These are phyloP conservation scores for Natrix natrix DNA, from an alignment of 2,797 vertebrate genomes.

Conservation along the genomic window DNA sequence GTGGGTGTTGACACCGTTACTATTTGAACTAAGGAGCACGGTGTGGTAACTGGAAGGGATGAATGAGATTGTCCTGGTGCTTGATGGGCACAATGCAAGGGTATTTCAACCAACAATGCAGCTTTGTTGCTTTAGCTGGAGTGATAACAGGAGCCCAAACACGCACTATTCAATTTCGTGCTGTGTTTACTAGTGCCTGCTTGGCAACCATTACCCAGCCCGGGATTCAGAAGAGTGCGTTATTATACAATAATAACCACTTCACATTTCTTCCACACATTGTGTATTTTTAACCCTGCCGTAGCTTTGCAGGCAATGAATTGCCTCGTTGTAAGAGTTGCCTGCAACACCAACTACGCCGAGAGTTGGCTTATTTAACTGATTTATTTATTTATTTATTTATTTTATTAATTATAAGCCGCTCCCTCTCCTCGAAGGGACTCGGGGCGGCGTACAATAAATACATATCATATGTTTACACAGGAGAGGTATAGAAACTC, in stretches of 20 bases:
- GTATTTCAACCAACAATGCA: background rate
- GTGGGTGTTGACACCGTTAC: background rate
- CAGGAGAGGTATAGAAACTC: too few relatives aligned
- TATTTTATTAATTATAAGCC: too few relatives aligned
- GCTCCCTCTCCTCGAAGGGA: too few relatives aligned
- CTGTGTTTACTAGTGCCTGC: conserved; percentile 51
- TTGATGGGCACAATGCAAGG: background rate
- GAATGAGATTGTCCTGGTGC: background rate
- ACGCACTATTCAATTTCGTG: background rate
- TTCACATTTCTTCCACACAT: background rate
- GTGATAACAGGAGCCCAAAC: conserved; percentile 27
- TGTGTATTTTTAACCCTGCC: background rate
- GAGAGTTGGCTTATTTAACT: background rate
- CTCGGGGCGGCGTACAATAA: too few relatives aligned
- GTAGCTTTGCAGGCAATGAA: background rate
- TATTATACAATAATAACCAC: conserved; percentile 13
- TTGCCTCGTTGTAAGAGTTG: background rate
- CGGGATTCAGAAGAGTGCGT: conserved; percentile 49
- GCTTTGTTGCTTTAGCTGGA: background rate
- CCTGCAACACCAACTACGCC: background rate
- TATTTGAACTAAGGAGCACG: background rate
- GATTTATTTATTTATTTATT: too few relatives aligned
- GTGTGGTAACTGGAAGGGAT: background rate
- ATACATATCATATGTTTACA: too few relatives aligned
- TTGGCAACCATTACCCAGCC: conserved; percentile 58